Evolutionary conservation across 2,113 vertebrate genomes (phyloP), one percentile per base, ranked within the genome.

Genomic region (Oreochromis niloticus): DNA sequence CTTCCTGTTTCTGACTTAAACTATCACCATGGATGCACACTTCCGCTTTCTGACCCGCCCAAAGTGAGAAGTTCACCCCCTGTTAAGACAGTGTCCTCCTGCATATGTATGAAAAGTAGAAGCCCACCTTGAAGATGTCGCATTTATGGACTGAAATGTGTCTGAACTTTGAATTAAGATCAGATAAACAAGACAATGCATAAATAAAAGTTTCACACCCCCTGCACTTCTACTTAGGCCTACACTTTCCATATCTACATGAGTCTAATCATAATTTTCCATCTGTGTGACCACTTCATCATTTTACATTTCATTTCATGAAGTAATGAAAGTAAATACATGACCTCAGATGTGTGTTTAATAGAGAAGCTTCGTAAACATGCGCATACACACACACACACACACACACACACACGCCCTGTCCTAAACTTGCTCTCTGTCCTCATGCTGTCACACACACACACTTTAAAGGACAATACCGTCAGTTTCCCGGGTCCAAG

Each of bases 1-100:
- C 93, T 97, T 96, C 96, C 95, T 93, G 82, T 95, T 96, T 94
- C 88, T 92, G 3, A 84, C 73, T 86, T 57, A 14, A 91, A 89
- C 85, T 91, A 95, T 96, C 94, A 90, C 48, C 84, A 94, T 80
- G 88, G 89, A 92, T 3, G 75, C 94, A 95, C 71, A 88, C 93
- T 96, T 97, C 96, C 94, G 92, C 95, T 95, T 94, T 95, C 75
- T 86, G 88, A 84, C 50, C 50, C 66, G 4, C 83, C 81, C 57
- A 36, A 41, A 36, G 52, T n/a, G 9, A 88, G 9, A 80, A 8
- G 84, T 85, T 88, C 43, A 81, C 46, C 73, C 84, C 84, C 4
- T 48, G 48, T 24, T 82, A 34, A 80, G 12, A 73, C 34, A 68
- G n/a, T 56, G 16, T 43, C 52, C 6, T 11, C 27, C 22, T 79